Evolutionary conservation across 2,113 vertebrate species (phyloP), one percentile per base, ranked within the genome.

Genomic region (Nesogale talazaci): DNA sequence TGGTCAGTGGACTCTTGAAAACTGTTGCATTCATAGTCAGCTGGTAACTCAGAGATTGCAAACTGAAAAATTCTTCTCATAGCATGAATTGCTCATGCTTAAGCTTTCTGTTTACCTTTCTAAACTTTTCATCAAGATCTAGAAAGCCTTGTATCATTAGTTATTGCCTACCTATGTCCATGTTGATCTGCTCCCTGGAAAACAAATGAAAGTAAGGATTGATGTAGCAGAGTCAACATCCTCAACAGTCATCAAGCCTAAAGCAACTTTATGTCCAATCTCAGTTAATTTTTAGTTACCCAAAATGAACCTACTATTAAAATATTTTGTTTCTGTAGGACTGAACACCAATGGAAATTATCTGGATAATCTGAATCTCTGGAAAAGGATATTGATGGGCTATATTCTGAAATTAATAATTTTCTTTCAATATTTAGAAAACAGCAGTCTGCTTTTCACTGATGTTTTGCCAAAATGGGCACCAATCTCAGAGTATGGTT

Each of bases 371-470:
- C 27, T 63, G 4, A 0, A 86, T 61, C 22, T 82, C 36, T 75
- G 12, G 9, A 79, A n/a, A 91, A 82, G 61, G 36, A 88, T 29
- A 88, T 56, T 3, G 75, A 25, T 2, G 40, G 7, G 52, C 27
- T 79, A 10, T 2, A 75, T 94, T 79, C n/a, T 79, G 15, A 92
- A 6, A 17, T 86, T 2, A 95, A 79, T 75, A 86, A 91, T 59
- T 87, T 40, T 11, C 22, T 85, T 65, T 29, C 56, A 89, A 34
- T 75, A 61, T 86, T 82, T 83, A 59, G 42, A 2, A 79, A 34
- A 75, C 15, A 67, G 4, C 27, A 52, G 9, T 56, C 17, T 57
- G 38, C 17, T 1, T 0, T 7, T 80, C 72, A 23, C 2, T 42
- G 7, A 46, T 31, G 2, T 42, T 74, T 77, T 14, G 67, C 29